Base-by-base conservation (phyloP, 2,113 vertebrate species). In the Garra rufa region DNA sequence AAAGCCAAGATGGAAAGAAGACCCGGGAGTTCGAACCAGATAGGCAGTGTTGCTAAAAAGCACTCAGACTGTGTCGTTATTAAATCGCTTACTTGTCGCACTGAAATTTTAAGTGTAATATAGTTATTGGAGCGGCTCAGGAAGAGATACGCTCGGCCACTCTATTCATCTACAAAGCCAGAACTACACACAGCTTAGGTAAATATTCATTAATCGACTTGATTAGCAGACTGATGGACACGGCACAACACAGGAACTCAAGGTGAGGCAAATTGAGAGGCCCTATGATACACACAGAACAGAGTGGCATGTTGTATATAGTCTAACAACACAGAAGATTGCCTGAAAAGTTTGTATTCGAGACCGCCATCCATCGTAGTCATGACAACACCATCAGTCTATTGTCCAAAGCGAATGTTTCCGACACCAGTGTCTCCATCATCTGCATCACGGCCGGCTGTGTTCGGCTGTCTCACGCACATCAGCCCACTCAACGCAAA, bases 171-270 rank as follows among this genome's bases (percentile, higher is more conserved):
- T 70, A 82, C 65, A 70, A 82, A 70, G 80, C 46, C 28, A 65
- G 61, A 67, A 81, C 26, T 67, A 81, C 61, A 81, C 78, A 80
- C 41, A 67, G 26, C 65, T 70, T 50, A 50, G 57, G 52, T 82
- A 69, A 82, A 82, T 82, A 70, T 70, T 52, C 44, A n/a, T 43
- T 63, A 71, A 79, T 84, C 83, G 52, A 77, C 82, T 57, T 78
- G 67, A 55, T 63, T 28, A 73, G 76, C 76, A 80, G 76, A 85
- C 50, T 34, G 43, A 76, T 71, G 76, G 67, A 73, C 76, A 85
- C 76, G n/a, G 65, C 80, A 69, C 74, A 78, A 79, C 65, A 85
- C 65, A 7, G 82, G 71, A 67, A 30, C 73, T 75, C 41, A 19
- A 34, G n/a, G 30, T 59, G 63, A 77, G 61, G 74, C n/a, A 69